Percentiles rank a stretch among this genome's conserved stretches.
Evolutionary conservation across 92 coral and sea anemone species (phyloP).

Genomic region (Porites divaricata): DNA sequence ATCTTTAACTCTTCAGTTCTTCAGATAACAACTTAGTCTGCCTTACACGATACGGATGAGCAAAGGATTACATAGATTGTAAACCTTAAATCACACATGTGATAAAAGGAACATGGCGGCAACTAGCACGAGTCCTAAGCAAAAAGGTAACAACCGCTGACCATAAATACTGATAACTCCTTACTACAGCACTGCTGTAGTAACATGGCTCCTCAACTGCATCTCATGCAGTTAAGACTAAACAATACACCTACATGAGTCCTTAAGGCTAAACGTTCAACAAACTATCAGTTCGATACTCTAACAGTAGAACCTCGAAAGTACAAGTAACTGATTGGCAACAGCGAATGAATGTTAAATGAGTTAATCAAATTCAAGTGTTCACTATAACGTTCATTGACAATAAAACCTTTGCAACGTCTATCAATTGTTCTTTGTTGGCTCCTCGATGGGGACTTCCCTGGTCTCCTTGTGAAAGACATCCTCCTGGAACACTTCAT

Average conservation of each 20-base stretch:
- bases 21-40: background rate
- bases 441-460: conserved; percentile 60
- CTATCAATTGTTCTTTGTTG: conserved; percentile 1
- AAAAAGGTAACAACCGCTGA: too few relatives aligned
- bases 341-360: background rate
- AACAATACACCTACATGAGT: background rate
- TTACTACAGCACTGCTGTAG: background rate
- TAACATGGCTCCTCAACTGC: conserved; percentile 16
- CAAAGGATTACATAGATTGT: background rate
- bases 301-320: background rate
- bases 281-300: background rate
- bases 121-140: too few relatives aligned
- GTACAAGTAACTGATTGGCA: background rate
- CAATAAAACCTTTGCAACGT: background rate
- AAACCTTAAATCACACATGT: background rate
- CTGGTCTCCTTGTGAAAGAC: conserved; percentile 26
- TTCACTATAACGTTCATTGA: background rate
- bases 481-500: conserved; percentile 16
- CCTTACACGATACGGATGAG: background rate
- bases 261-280: background rate
- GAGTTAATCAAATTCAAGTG: background rate
- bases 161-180: too few relatives aligned
- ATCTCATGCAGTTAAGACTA: background rate
- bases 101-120: background rate
- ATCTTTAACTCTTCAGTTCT: background rate